These are phyloP conservation scores for Pteromalus puparum DNA, from an alignment of 1,140 invertebrate genomes.

Conservation along the genomic window DNA sequence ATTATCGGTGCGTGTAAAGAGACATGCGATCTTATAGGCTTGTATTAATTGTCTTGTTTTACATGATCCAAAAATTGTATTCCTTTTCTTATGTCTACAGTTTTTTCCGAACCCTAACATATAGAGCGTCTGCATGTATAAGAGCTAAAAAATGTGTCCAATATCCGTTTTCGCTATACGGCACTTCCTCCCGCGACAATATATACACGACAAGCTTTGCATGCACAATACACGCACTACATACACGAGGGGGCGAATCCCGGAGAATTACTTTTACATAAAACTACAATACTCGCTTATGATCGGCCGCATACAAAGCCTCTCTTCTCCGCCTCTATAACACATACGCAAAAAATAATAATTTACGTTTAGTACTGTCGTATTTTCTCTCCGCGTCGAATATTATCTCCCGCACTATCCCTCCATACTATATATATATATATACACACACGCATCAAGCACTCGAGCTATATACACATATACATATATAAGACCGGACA, in stretches of 20 bases:
- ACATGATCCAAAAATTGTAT: no score
- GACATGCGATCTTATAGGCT: neutral
- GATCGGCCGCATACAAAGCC: slow-evolving; percentile 12
- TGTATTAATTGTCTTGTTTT: neutral
- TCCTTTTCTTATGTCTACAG: no score
- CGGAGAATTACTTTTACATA: slow-evolving; percentile 46
- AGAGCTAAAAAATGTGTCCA: neutral
- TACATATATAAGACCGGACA: neutral
- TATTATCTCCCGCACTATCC: slow-evolving; percentile 34
- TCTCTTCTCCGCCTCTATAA: neutral
- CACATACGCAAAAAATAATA: slow-evolving; percentile 28
- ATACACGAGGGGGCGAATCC: neutral
- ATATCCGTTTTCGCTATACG: neutral
- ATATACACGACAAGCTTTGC: neutral
- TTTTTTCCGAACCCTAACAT: no score
- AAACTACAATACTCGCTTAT: slow-evolving; percentile 43
- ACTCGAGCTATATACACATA: neutral
- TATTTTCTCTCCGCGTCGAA: slow-evolving; percentile 33
- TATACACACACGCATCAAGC: neutral
- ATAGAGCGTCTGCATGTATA: no score
- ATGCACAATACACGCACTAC: neutral
- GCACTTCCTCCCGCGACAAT: neutral
- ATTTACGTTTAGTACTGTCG: slow-evolving; percentile 46
- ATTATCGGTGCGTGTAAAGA: neutral
- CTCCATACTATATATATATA: neutral